phyloP scores from a whole-genome alignment of 2,888 invertebrate genomes.

The Pristionchus mayeri region DNA sequence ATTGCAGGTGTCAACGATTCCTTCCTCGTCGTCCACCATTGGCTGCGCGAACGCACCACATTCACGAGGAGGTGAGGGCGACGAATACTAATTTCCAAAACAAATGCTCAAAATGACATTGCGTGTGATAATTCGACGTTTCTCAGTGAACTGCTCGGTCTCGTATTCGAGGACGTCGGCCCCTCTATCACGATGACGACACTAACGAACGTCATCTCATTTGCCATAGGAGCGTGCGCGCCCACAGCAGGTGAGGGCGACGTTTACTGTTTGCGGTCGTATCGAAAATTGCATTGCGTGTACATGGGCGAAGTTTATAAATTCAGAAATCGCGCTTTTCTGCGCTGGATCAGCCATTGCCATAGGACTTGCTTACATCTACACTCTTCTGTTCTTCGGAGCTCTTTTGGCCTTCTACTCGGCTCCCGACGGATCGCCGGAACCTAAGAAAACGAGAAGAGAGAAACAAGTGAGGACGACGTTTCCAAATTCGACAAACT shows the following conservation, averaged over 20 bases:
- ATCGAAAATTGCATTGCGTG: too few species aligned
- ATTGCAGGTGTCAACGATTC: conserved; percentile 72
- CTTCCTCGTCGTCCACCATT: conserved; percentile 72
- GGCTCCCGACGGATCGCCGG: not conserved
- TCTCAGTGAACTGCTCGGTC: too few species aligned
- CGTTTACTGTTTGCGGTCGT: not conserved
- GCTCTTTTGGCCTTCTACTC: conserved; percentile 52
- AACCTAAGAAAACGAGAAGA: not conserved
- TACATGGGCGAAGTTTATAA: too few species aligned
- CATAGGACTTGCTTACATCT: conserved; percentile 73
- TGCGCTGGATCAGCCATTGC: conserved; percentile 73
- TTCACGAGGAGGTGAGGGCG: conserved; percentile 47
- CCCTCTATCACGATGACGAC: conserved; percentile 75
- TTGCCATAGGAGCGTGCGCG: conserved; percentile 70
- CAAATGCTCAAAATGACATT: not conserved
- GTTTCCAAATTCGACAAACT: not conserved
- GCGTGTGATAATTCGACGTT: not conserved
- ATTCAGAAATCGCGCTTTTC: conserved; percentile 73
- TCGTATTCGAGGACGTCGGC: conserved; percentile 63
- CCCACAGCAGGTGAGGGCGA: conserved; percentile 67
- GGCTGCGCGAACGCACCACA: conserved; percentile 58
- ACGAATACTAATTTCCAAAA: too few species aligned
- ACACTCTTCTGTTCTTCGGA: conserved; percentile 69
- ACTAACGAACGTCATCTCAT: conserved; percentile 73
- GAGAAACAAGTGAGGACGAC: conserved; percentile 33